Evolutionary conservation across 2,113 vertebrate species (phyloP).

Genomic region (Indri indri): DNA sequence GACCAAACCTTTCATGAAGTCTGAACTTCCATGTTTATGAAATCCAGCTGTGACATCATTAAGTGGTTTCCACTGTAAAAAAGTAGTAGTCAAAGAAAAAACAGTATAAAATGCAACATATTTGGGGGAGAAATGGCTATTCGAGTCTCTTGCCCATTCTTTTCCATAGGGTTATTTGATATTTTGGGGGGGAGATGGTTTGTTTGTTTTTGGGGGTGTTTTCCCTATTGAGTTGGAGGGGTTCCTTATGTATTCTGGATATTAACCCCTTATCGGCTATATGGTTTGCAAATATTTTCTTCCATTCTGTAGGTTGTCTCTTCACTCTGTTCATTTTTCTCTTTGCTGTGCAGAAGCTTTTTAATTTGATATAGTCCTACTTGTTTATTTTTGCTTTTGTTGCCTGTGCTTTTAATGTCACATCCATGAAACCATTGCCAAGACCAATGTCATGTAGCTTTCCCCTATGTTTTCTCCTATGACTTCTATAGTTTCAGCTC

Average conservation of each 20-base stretch:
- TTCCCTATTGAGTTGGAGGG: not conserved
- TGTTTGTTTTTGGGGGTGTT: not conserved
- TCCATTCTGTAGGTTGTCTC: not conserved
- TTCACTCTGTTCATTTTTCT: not conserved
- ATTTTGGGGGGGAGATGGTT: not conserved
- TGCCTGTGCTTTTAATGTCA: not conserved
- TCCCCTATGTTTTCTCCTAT: not conserved
- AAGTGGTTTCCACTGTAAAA: slow-evolving; percentile 6
- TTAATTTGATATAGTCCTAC: not conserved
- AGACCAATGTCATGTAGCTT: not conserved
- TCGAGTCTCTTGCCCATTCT: not conserved
- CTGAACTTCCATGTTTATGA: slow-evolving; percentile 47
- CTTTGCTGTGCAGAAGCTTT: not conserved
- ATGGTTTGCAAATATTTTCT: not conserved
- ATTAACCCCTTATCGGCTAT: not conserved
- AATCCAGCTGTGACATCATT: slow-evolving; percentile 50
- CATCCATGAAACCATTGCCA: not conserved
- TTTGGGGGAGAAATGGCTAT: not conserved
- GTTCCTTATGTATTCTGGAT: not conserved
- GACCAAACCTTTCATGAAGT: slow-evolving; percentile 32
- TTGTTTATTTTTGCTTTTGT: not conserved
- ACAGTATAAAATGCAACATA: not conserved
- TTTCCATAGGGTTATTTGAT: not conserved
- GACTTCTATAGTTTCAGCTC: not conserved
- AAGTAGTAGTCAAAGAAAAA: slow-evolving; percentile 5